Percentiles rank a stretch among this genome's conserved stretches.
These are phyloP conservation scores for Eudorcas thomsonii DNA, from an alignment of 2,113 vertebrate genomes.

Conservation along the genomic window DNA sequence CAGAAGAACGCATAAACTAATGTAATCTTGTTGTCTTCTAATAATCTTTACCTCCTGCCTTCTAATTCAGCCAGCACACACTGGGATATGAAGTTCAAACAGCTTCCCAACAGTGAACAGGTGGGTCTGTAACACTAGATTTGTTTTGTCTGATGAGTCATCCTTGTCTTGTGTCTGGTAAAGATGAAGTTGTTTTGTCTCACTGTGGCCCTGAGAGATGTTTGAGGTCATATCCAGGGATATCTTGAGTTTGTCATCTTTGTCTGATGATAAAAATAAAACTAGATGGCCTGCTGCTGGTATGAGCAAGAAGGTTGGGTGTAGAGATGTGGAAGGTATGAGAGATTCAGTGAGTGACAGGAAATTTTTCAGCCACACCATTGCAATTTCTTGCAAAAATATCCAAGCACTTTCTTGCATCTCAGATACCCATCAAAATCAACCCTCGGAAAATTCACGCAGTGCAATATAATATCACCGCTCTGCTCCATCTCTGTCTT, in stretches of 20 bases:
- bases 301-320: neutral
- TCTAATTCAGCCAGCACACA: neutral
- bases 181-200: conserved; percentile 73
- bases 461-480: no score
- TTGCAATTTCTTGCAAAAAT: neutral
- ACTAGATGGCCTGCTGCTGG: neutral
- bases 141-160: conserved; percentile 73
- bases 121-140: conserved; percentile 34
- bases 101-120: neutral
- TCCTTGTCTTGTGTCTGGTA: conserved; percentile 60
- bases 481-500: neutral
- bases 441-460: neutral
- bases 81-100: conserved; percentile 1
- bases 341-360: neutral
- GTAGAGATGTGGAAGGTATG: neutral
- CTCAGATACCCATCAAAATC: neutral
- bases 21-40: neutral
- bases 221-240: conserved; percentile 58
- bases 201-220: conserved; percentile 36
- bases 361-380: neutral
- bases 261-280: conserved; percentile 64
- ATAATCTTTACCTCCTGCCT: neutral
- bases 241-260: conserved; percentile 49
- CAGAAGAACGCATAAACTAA: no score
- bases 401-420: neutral